These are phyloP conservation scores for Nemopilema nomurai DNA, from an alignment of 30 jellyfish, hydroid and myxozoan genomes.

Conservation along the genomic window DNA sequence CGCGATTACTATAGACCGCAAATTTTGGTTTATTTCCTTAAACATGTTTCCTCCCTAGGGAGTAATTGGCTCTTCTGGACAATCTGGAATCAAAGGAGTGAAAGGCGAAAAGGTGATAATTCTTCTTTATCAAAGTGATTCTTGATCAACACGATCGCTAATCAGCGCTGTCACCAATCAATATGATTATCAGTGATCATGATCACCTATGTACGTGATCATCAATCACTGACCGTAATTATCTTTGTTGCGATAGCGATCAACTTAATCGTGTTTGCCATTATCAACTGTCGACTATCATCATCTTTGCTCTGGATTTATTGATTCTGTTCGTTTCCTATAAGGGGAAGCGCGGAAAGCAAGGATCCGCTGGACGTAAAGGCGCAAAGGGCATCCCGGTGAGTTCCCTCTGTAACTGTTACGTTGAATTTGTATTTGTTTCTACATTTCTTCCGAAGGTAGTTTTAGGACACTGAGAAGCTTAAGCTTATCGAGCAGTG, in stretches of 20 bases:
- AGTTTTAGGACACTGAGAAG: no score
- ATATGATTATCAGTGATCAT: not conserved
- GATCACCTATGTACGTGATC: no score
- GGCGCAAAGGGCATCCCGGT: constrained; percentile 56
- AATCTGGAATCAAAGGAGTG: constrained; percentile 20
- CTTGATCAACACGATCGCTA: not conserved
- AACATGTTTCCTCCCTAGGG: constrained; percentile 18
- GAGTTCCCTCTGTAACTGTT: no score
- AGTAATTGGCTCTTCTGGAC: not conserved
- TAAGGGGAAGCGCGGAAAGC: constrained; percentile 61
- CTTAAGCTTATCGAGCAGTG: no score
- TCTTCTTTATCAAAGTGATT: not conserved
- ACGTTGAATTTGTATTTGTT: no score
- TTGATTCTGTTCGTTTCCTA: not conserved
- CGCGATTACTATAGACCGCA: not conserved
- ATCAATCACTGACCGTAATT: no score
- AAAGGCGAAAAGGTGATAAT: constrained; percentile 15
- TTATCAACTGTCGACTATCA: no score
- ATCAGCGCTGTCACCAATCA: not conserved
- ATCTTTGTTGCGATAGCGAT: no score
- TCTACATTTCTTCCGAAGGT: no score
- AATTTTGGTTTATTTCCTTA: not conserved
- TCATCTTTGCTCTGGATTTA: no score
- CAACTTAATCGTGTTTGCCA: no score
- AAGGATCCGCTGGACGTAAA: constrained; percentile 24